A percentile compares a stretch with the other conserved stretches of the same genome.
These are phyloP conservation scores for Cephalopterus ornatus DNA, from an alignment of 2,113 vertebrate genomes.

Conservation along the genomic window DNA sequence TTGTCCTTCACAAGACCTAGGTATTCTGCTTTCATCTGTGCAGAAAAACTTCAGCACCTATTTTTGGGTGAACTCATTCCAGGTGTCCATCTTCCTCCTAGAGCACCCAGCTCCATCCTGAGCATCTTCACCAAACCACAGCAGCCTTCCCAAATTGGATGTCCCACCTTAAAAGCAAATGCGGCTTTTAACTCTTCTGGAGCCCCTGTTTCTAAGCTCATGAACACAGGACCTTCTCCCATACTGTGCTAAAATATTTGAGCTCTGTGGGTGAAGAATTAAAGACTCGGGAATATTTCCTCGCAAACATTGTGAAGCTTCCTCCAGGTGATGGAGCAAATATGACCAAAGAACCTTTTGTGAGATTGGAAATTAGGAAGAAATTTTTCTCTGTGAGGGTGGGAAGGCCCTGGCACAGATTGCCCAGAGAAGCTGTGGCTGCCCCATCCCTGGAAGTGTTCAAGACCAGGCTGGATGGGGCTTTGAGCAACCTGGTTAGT, in stretches of 20 bases:
- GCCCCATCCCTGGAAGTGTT: not conserved
- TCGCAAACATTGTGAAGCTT: not conserved
- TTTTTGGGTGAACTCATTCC: not conserved
- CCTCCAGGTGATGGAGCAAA: not conserved
- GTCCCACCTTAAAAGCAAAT: not conserved
- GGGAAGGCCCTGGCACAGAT: not conserved
- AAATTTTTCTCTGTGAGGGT: rapidly evolving
- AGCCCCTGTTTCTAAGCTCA: not conserved
- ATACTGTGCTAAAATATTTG: not conserved
- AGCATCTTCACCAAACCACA: not conserved
- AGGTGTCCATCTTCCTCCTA: not conserved
- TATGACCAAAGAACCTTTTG: rapidly evolving
- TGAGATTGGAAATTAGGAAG: not conserved
- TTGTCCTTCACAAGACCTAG: not conserved
- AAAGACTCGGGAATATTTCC: not conserved
- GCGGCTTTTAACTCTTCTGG: not conserved
- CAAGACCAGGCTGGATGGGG: not conserved
- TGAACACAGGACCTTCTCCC: not conserved
- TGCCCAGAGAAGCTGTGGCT: not conserved
- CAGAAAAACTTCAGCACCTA: not conserved
- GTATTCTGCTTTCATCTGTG: not conserved
- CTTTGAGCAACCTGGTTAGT: rapidly evolving
- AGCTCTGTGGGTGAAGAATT: not conserved
- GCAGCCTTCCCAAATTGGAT: not conserved
- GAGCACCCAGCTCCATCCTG: not conserved